These are phyloP conservation scores for Amphipyra berbera DNA, from an alignment of 2,888 invertebrate genomes.

Conservation along the genomic window DNA sequence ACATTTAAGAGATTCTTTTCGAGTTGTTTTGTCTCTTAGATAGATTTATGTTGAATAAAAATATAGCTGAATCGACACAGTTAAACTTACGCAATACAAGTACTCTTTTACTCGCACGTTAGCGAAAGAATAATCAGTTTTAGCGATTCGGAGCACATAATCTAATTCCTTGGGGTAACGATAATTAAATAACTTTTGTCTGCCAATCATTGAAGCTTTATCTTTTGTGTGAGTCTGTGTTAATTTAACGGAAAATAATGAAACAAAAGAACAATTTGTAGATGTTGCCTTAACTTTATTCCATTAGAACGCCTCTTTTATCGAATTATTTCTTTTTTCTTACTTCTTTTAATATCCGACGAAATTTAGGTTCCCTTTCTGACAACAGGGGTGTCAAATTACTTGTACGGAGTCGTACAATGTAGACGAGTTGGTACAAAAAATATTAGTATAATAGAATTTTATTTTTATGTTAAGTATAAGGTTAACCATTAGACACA, in stretches of 20 bases:
- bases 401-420: constrained; percentile 35
- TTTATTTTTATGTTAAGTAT: constrained; percentile 35
- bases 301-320: constrained; percentile 19
- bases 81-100: constrained; percentile 11
- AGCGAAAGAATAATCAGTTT: constrained; percentile 23
- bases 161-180: constrained; percentile 33
- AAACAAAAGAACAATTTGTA: constrained; percentile 45
- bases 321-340: constrained; percentile 15
- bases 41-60: constrained; percentile 56
- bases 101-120: constrained; percentile 12
- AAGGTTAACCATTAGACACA: constrained; percentile 46
- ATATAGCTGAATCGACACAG: constrained; percentile 20
- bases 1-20: constrained; percentile 57
- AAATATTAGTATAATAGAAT: constrained; percentile 35
- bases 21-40: constrained; percentile 52
- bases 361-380: constrained; percentile 22
- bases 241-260: constrained; percentile 47
- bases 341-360: constrained; percentile 22
- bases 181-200: constrained; percentile 55
- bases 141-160: constrained; percentile 47
- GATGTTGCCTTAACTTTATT: constrained; percentile 38
- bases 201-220: constrained; percentile 33
- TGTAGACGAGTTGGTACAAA: constrained; percentile 22
- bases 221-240: constrained; percentile 25
- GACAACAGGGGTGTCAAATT: constrained; percentile 29